A percentile compares a stretch with the other conserved stretches of the same genome.
Evolutionary conservation across 2,888 invertebrate genomes (phyloP).

Genomic region (Phlogophora meticulosa): DNA sequence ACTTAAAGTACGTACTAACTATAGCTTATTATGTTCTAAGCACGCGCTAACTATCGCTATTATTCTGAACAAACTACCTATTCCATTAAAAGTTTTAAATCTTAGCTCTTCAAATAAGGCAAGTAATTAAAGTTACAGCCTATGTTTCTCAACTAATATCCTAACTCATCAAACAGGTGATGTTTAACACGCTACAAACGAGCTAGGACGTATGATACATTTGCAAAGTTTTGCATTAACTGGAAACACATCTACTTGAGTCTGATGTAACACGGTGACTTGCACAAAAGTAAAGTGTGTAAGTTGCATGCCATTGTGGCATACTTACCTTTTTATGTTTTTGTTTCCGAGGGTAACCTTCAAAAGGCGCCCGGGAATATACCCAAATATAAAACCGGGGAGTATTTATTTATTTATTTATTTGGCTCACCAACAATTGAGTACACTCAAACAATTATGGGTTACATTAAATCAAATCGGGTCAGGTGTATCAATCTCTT

Average conservation of each 20-base stretch:
- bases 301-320: neutral
- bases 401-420: no score
- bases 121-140: neutral
- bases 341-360: no score
- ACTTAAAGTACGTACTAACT: neutral
- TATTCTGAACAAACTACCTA: neutral
- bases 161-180: slow-evolving; percentile 29
- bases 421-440: no score
- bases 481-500: no score
- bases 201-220: slow-evolving; percentile 15
- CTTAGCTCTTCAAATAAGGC: neutral
- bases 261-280: neutral
- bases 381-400: no score
- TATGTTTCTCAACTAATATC: slow-evolving; percentile 29
- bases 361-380: no score
- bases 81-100: neutral
- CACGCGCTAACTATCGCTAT: no score
- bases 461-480: no score
- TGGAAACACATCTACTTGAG: slow-evolving; percentile 1
- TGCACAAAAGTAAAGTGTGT: neutral
- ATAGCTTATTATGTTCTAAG: neutral
- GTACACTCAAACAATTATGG: no score
- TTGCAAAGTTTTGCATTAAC: slow-evolving; percentile 18
- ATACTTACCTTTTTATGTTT: no score
- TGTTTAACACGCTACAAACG: slow-evolving; percentile 27